A percentile compares a stretch with the other conserved stretches of the same genome.
Conservation (phyloP, 2,113 vertebrate genomes). For the Alligator sinensis region DNA sequence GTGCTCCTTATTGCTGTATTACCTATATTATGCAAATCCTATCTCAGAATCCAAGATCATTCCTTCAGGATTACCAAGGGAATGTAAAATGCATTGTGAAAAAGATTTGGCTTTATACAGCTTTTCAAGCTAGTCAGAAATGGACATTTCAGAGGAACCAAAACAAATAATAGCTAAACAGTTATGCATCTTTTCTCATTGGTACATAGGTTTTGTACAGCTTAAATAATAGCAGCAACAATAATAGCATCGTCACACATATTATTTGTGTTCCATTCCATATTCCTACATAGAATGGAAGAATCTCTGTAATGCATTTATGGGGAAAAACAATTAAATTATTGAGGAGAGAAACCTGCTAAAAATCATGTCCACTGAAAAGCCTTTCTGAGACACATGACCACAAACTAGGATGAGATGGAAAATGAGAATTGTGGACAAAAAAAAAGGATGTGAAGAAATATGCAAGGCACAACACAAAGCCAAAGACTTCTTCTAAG, state of each 20-base stretch:
- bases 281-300: conserved; percentile 7
- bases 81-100: not conserved
- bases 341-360: conserved; percentile 48
- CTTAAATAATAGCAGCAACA: not conserved
- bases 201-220: conserved; percentile 6
- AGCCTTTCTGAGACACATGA: not conserved
- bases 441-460: too few relatives aligned
- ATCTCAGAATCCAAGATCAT: not conserved
- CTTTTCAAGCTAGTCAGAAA: conserved; percentile 47
- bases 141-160: conserved; percentile 22
- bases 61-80: conserved; percentile 35
- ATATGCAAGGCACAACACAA: not conserved
- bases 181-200: conserved; percentile 23
- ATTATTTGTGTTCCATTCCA: not conserved
- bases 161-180: conserved; percentile 24
- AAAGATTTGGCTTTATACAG: conserved; percentile 32
- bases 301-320: conserved; percentile 64
- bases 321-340: conserved; percentile 49
- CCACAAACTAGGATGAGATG: conserved; percentile 44
- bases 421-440: not conserved
- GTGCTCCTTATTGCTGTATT: not conserved
- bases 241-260: too few relatives aligned
- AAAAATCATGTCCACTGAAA: conserved; percentile 21
- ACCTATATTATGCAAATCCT: conserved; percentile 14
- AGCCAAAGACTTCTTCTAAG: not conserved